A percentile compares a stretch with the other conserved stretches of the same genome.
Evolutionary conservation across 2,797 vertebrate species (phyloP).

Genomic region (Trachops cirrhosus): DNA sequence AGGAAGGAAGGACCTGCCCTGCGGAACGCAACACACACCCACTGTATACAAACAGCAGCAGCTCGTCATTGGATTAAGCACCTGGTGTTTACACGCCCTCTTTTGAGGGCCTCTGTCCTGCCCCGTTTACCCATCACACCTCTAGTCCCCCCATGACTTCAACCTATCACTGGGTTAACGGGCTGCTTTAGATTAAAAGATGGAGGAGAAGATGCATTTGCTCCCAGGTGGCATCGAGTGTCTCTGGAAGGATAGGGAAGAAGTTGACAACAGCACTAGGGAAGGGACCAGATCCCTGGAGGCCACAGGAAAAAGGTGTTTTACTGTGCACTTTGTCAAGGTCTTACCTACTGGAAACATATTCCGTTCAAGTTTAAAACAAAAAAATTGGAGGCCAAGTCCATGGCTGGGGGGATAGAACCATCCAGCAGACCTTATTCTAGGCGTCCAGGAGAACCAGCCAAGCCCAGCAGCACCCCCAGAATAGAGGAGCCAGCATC

Average conservation of each 20-base stretch:
- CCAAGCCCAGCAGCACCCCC: background rate
- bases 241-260: background rate
- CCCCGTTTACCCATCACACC: too few relatives aligned
- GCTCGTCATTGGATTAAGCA: background rate
- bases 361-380: background rate
- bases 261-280: background rate
- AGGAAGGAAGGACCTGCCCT: too few relatives aligned
- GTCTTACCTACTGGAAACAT: background rate
- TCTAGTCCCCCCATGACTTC: background rate
- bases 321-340: fast-evolving
- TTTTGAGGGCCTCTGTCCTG: background rate
- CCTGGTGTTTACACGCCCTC: background rate
- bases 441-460: background rate
- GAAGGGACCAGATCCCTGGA: background rate
- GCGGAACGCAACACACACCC: fast-evolving
- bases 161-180: too few relatives aligned
- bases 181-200: fast-evolving
- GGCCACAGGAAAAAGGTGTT: background rate
- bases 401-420: fast-evolving
- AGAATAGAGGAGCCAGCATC: background rate
- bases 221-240: background rate
- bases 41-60: background rate
- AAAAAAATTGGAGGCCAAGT: background rate
- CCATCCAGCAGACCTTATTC: background rate
- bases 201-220: background rate